Percentiles rank a stretch among this genome's conserved stretches.
These are phyloP conservation scores for Rhinolophus sinicus DNA, from an alignment of 2,113 vertebrate species.

Conservation along the genomic window DNA sequence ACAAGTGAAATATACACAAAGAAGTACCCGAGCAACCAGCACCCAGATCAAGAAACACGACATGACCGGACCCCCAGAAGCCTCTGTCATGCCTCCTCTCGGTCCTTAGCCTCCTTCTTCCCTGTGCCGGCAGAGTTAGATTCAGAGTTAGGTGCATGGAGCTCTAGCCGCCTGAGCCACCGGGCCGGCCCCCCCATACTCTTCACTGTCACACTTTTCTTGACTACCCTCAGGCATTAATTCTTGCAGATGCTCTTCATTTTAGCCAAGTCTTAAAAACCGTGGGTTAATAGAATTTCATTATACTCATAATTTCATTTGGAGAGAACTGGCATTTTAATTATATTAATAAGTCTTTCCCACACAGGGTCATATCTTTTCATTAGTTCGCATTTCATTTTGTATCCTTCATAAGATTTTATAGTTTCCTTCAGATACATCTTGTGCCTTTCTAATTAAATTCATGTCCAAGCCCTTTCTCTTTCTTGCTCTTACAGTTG, in stretches of 20 bases:
- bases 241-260: not conserved
- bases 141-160: too few relatives aligned
- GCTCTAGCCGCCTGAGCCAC: too few relatives aligned
- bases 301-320: constrained; percentile 34
- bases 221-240: not conserved
- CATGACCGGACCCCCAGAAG: not conserved
- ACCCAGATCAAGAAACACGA: not conserved
- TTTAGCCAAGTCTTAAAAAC: not conserved
- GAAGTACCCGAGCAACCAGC: not conserved
- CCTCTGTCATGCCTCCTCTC: rapidly evolving
- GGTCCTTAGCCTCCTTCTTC: rapidly evolving
- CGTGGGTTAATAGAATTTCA: constrained; percentile 26
- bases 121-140: too few relatives aligned
- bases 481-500: not conserved
- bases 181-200: too few relatives aligned
- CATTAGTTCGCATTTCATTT: constrained; percentile 25
- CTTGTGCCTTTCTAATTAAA: not conserved
- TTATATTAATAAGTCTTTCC: not conserved
- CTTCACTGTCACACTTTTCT: not conserved
- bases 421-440: not conserved
- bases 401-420: constrained; percentile 41
- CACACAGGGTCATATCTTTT: not conserved
- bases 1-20: not conserved
- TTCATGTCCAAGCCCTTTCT: not conserved
- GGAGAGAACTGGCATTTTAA: not conserved